These are phyloP conservation scores for Crossocerus cetratus DNA, from an alignment of 2,888 invertebrate species.

Conservation along the genomic window DNA sequence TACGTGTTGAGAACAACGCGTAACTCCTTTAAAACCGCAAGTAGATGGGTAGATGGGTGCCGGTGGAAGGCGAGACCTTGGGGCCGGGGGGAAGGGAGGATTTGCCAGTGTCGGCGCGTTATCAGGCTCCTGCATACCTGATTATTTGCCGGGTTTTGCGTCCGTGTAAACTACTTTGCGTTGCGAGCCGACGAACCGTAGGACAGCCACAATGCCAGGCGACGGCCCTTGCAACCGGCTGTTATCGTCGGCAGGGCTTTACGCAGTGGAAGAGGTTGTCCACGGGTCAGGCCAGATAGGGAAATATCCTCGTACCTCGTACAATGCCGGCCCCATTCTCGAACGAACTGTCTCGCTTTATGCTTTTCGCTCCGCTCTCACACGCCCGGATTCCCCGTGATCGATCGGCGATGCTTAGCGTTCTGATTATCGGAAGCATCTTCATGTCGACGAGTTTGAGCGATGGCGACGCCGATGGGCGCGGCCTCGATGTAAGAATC, in stretches of 20 bases:
- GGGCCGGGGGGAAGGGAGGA: constrained; percentile 16
- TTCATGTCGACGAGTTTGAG: constrained; percentile 46
- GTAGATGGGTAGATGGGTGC: too few relatives aligned
- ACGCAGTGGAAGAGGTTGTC: constrained; percentile 19
- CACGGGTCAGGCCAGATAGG: constrained; percentile 41
- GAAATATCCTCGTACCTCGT: constrained; percentile 37
- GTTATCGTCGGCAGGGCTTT: constrained; percentile 36
- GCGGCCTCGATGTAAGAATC: constrained; percentile 26
- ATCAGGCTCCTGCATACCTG: constrained; percentile 69
- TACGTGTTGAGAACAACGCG: too few relatives aligned
- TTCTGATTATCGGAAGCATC: constrained; percentile 54
- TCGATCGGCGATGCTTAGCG: constrained; percentile 48
- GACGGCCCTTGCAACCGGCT: constrained; percentile 15
- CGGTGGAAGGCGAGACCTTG: too few relatives aligned
- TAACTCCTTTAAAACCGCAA: too few relatives aligned
- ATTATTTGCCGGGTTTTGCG: constrained; percentile 65
- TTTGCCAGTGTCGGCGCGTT: constrained; percentile 50
- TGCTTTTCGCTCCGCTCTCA: constrained; percentile 9
- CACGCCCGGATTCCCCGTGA: constrained; percentile 37
- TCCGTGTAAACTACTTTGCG: constrained; percentile 60
- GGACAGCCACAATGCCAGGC: too few relatives aligned
- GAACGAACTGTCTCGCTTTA: not conserved
- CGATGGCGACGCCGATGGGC: constrained; percentile 26
- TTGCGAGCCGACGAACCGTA: constrained; percentile 13
- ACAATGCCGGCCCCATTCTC: constrained; percentile 1